These are phyloP conservation scores for Eptatretus atami DNA, from an alignment of 2,797 vertebrate genomes.

Conservation along the genomic window DNA sequence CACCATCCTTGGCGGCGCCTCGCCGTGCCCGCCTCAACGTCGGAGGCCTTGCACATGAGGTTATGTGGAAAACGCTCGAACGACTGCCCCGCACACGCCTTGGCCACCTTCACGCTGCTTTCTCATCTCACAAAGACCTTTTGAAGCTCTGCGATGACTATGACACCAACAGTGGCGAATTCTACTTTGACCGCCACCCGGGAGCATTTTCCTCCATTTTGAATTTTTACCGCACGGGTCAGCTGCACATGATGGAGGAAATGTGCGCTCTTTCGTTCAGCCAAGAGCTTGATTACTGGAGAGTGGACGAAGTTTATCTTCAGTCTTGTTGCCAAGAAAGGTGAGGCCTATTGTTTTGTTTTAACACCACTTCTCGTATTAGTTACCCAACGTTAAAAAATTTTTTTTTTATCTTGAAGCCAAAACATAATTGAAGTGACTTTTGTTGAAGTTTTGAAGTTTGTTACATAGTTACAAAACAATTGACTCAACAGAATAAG, in stretches of 20 bases:
- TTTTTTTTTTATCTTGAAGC: too few species aligned
- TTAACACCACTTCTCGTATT: too few species aligned
- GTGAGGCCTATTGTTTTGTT: too few species aligned
- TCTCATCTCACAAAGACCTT: slow-evolving; percentile 66
- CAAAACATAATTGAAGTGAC: too few species aligned
- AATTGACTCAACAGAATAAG: too few species aligned
- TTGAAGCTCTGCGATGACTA: slow-evolving; percentile 85
- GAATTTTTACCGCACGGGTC: slow-evolving; percentile 84
- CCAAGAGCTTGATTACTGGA: slow-evolving; percentile 91
- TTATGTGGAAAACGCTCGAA: slow-evolving; percentile 80
- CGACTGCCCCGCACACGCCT: slow-evolving; percentile 61
- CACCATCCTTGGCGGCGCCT: slow-evolving; percentile 16
- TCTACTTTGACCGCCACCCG: slow-evolving; percentile 73
- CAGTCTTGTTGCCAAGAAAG: slow-evolving; percentile 71
- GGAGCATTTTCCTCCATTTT: slow-evolving; percentile 89
- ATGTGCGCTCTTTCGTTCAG: slow-evolving; percentile 93
- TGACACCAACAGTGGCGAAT: slow-evolving; percentile 55
- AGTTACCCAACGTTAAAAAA: too few species aligned
- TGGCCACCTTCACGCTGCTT: slow-evolving; percentile 48
- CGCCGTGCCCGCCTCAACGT: slow-evolving; percentile 58
- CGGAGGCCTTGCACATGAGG: slow-evolving; percentile 74
- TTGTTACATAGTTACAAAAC: too few species aligned
- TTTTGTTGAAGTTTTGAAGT: too few species aligned
- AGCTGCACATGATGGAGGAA: slow-evolving; percentile 97
- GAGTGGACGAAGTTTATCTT: slow-evolving; percentile 84